Percentiles rank a stretch among this genome's conserved stretches.
phyloP scores from a whole-genome alignment of 2,888 invertebrate species.

The Chymomyza caudatula region DNA sequence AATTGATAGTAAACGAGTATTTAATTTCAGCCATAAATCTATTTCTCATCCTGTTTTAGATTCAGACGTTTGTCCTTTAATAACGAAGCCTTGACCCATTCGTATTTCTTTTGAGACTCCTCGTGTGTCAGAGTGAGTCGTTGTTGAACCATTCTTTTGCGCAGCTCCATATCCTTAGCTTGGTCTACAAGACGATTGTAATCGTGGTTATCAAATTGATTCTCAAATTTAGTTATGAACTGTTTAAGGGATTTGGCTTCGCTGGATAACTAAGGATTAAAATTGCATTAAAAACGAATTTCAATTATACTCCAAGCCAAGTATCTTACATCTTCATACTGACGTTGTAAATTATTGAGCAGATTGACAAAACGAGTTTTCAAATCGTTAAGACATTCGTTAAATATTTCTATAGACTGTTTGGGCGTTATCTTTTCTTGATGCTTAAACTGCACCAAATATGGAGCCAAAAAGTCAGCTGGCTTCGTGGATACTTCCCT shows the following conservation, averaged over 20 bases:
- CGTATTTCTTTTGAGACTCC: conserved; percentile 76
- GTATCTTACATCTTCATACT: conserved; percentile 82
- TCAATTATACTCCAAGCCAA: background rate
- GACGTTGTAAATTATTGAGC: conserved; percentile 82
- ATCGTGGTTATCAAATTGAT: conserved; percentile 75
- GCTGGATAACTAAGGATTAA: conserved; percentile 61
- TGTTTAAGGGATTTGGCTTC: conserved; percentile 74
- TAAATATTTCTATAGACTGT: conserved; percentile 69
- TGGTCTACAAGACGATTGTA: conserved; percentile 74
- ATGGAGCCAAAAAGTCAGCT: conserved; percentile 81
- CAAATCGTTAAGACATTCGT: conserved; percentile 83
- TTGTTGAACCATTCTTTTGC: conserved; percentile 77
- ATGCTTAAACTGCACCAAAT: conserved; percentile 79
- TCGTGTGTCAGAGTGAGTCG: conserved; percentile 75
- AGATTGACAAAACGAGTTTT: conserved; percentile 82
- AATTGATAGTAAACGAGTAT: background rate
- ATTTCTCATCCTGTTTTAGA: conserved; percentile 41
- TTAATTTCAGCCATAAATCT: background rate
- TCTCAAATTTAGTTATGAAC: conserved; percentile 75
- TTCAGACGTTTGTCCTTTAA: conserved; percentile 70
- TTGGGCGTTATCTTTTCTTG: conserved; percentile 52
- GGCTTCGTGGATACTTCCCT: conserved; percentile 79
- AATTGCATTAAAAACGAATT: background rate
- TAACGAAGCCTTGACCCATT: conserved; percentile 71
- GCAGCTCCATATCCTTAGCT: conserved; percentile 72